A percentile compares a stretch with the other conserved stretches of the same genome.
phyloP scores from a whole-genome alignment of 1,140 invertebrate species.

The Ceratosolen solmsi region DNA sequence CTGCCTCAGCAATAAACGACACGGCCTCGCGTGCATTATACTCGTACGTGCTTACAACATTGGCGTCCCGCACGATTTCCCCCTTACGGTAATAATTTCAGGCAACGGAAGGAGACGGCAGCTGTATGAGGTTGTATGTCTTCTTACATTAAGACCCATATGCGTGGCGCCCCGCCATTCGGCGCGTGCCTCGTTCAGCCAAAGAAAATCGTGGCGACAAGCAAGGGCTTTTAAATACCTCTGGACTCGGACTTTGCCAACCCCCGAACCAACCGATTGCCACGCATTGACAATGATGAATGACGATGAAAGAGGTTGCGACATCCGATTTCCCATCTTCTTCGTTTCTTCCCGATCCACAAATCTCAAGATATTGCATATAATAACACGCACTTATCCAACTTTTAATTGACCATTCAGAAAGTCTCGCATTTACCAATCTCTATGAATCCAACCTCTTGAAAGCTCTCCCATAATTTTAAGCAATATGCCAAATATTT shows the following conservation, averaged over 20 bases:
- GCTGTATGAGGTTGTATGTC: slow-evolving; percentile 3
- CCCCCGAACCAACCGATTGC: too few species aligned
- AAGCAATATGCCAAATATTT: too few species aligned
- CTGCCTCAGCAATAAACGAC: not conserved
- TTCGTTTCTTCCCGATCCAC: too few species aligned
- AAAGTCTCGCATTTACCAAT: not conserved
- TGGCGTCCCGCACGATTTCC: not conserved
- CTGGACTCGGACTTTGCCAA: too few species aligned
- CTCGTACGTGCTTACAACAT: not conserved
- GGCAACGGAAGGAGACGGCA: not conserved
- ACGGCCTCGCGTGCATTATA: not conserved
- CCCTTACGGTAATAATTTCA: not conserved
- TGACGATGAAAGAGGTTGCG: not conserved
- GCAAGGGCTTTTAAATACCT: not conserved
- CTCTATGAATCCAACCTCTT: not conserved
- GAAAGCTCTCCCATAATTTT: not conserved
- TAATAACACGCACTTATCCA: too few species aligned
- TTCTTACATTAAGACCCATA: not conserved
- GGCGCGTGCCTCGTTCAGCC: not conserved
- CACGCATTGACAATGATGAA: not conserved
- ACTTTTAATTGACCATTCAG: not conserved
- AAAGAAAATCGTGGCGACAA: not conserved
- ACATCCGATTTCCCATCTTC: not conserved
- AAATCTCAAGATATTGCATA: too few species aligned
- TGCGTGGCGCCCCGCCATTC: not conserved